Conservation (phyloP, 2,888 invertebrate species). For the Carabus problematicus region DNA sequence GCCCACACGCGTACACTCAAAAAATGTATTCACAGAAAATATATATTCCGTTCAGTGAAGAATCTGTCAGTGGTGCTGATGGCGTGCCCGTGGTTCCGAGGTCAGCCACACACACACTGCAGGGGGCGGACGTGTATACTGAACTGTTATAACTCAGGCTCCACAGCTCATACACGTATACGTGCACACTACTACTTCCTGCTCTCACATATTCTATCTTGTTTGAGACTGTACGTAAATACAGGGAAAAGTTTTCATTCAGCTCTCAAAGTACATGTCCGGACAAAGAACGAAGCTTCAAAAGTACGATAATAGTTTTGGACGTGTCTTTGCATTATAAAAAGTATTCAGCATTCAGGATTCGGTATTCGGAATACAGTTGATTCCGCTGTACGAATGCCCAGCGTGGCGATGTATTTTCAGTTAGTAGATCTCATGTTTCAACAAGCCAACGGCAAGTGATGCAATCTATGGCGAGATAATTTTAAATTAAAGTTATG, state of each 20-base stretch:
- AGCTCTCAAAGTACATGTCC: conserved; percentile 5
- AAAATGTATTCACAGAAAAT: conserved; percentile 31
- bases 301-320: conserved; percentile 28
- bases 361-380: too few relatives aligned
- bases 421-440: too few relatives aligned
- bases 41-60: conserved; percentile 17
- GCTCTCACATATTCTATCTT: conserved; percentile 26
- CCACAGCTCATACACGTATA: neutral
- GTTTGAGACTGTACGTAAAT: conserved; percentile 29
- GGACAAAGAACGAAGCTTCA: conserved; percentile 24
- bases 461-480: too few relatives aligned
- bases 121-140: neutral
- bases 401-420: too few relatives aligned
- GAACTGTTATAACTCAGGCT: conserved; percentile 27
- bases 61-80: conserved; percentile 12
- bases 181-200: neutral
- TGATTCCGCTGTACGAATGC: too few relatives aligned
- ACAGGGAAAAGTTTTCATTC: conserved; percentile 11
- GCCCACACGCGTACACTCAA: neutral
- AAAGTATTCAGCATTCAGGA: too few relatives aligned
- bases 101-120: neutral
- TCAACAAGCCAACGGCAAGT: too few relatives aligned
- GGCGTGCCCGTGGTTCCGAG: neutral
- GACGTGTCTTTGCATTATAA: neutral
- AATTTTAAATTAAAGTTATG: too few relatives aligned